Base-by-base conservation (phyloP, 2,888 invertebrate genomes). In the Cheilosia scutellata region DNA sequence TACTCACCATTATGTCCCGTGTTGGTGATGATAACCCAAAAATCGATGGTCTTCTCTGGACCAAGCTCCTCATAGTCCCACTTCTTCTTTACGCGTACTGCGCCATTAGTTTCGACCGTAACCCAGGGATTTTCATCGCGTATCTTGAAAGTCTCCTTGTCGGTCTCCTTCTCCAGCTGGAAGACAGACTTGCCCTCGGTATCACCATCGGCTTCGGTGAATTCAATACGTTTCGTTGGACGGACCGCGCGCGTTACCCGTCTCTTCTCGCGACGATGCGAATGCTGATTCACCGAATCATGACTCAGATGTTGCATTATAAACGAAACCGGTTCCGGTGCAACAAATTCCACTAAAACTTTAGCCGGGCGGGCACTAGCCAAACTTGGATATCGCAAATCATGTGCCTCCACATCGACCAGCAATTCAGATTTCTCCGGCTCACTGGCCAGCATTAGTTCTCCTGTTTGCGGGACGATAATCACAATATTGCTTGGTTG, bases 41-140 rank as follows among this genome's bases (percentile, higher is more conserved):
- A 98, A 93, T 98, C 98, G 90, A 98, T 98, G 13, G 97, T 98
- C 92, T 98, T 98, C 93, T 98, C 98, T 2, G 97, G 97, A 31
- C 98, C 98, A 60, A 98, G 93, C 91, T 98, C 98, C 91, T 98
- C 98, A 93, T 97, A 98, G 94, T 98, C 98, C 98, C 98, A 98
- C 95, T 97, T 97, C 95, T 97, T 97, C 93, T 97, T 97, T 88
- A 98, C 98, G 90, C 96, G 95, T 90, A 98, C 97, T 75, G 97
- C 96, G 89, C 98, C 98, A 93, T 97, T 97, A 57, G 96, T 95
- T 92, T 97, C 97, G 70, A 98, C 97, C 57, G 96, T 97, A 75
- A 98, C 97, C 98, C 98, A 98, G 88, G 96, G 96, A 93, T 98
- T 98, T 91, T 97, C 97, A 90, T 98, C 98, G 89, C 98, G 94